Evolutionary conservation across 2,888 invertebrate species (phyloP).

Genomic region (Dicranocentrus wangi): DNA sequence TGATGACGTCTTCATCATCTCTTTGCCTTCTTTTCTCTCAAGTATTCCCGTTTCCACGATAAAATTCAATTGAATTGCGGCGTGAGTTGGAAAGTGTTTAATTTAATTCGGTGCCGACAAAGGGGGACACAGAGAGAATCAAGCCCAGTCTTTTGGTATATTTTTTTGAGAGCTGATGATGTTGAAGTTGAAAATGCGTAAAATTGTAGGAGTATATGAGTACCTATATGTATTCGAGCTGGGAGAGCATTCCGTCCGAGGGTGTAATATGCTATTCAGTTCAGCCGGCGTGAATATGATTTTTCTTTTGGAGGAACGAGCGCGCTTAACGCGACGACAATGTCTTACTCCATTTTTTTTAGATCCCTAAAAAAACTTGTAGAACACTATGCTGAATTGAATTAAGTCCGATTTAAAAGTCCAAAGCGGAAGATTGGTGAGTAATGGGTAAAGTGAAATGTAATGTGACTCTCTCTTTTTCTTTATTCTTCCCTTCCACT

Average conservation of each 20-base stretch:
- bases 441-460: conserved; percentile 12
- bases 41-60: too few relatives aligned
- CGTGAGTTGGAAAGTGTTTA: conserved; percentile 69
- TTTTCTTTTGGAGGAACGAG: background rate
- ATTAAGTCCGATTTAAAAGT: conserved; percentile 27
- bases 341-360: conserved; percentile 23
- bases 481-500: too few relatives aligned
- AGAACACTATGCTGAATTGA: conserved; percentile 25
- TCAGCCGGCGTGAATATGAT: conserved; percentile 7
- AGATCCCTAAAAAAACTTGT: conserved; percentile 20
- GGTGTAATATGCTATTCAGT: conserved; percentile 6
- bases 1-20: conserved; percentile 62
- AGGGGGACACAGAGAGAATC: conserved; percentile 37
- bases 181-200: conserved; percentile 46
- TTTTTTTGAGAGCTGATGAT: too few relatives aligned
- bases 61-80: conserved; percentile 53
- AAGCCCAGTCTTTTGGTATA: conserved; percentile 18
- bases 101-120: conserved; percentile 68
- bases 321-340: conserved; percentile 31
- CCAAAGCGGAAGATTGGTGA: conserved; percentile 31
- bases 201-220: conserved; percentile 40
- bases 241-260: background rate
- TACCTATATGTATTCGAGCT: background rate
- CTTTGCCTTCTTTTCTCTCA: conserved; percentile 1
- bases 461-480: conserved; percentile 37